A percentile compares a stretch with the other conserved stretches of the same genome.
Evolutionary conservation across 2,888 invertebrate species (phyloP).

Genomic region (Fabriciana adippe): DNA sequence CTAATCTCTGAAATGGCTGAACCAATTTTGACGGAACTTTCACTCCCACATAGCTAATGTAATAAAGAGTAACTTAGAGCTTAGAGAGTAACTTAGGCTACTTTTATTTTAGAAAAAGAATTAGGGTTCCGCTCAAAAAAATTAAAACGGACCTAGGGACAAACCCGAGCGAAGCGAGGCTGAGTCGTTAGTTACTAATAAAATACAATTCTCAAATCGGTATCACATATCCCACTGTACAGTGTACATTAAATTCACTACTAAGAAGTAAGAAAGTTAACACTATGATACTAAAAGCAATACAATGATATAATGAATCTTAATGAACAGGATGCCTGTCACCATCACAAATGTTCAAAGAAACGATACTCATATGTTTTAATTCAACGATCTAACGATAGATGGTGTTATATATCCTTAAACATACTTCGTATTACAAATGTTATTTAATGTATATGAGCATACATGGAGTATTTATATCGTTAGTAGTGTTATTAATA

Average conservation of each 20-base stretch:
- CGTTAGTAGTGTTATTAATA: background rate
- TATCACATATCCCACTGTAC: too few relatives aligned
- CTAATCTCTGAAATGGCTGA: too few relatives aligned
- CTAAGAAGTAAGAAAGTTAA: background rate
- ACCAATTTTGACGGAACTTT: too few relatives aligned
- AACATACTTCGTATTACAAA: background rate
- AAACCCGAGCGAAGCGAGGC: too few relatives aligned
- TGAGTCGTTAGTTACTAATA: too few relatives aligned
- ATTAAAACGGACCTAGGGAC: too few relatives aligned
- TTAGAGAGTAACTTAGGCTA: too few relatives aligned
- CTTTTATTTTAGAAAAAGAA: too few relatives aligned
- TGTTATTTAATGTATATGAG: background rate
- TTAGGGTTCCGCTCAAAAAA: too few relatives aligned
- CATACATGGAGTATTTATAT: background rate
- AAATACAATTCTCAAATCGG: too few relatives aligned
- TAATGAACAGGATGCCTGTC: constrained; percentile 2
- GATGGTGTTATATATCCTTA: constrained; percentile 4
- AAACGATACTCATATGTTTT: constrained; percentile 9
- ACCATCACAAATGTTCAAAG: constrained; percentile 14
- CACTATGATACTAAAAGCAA: constrained; percentile 5
- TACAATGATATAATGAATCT: constrained; percentile 10
- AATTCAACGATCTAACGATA: constrained; percentile 6
- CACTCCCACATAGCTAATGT: too few relatives aligned
- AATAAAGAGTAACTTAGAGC: too few relatives aligned
- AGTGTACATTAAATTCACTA: background rate